Percentiles rank a stretch among this genome's conserved stretches.
Conservation (phyloP, 2,113 vertebrate genomes). For the Lepus americanus region DNA sequence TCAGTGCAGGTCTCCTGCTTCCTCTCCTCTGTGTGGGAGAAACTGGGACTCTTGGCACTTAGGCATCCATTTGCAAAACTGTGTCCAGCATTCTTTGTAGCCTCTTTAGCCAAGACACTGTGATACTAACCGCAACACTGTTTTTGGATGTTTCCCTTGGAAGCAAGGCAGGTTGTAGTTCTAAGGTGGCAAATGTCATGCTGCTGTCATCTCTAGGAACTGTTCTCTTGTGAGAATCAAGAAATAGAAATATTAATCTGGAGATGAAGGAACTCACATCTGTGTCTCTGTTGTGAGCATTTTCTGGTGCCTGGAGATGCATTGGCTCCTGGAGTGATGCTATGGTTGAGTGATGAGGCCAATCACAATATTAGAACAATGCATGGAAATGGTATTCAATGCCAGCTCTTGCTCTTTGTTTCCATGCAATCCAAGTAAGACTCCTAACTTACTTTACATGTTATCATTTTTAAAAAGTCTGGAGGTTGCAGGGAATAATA, state of each 20-base stretch:
- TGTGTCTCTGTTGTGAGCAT: background rate
- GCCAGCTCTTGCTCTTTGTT: background rate
- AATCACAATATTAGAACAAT: background rate
- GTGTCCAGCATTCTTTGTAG: background rate
- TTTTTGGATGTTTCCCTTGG: background rate
- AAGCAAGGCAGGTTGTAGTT: background rate
- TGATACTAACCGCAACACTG: background rate
- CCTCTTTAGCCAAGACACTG: background rate
- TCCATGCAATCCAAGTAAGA: background rate
- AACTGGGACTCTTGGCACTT: background rate
- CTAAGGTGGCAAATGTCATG: background rate
- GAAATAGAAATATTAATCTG: constrained; percentile 37
- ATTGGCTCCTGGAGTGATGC: background rate
- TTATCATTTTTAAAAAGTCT: background rate
- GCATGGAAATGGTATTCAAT: background rate
- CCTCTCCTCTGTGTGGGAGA: background rate
- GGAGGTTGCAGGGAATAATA: background rate
- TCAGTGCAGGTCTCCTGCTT: background rate
- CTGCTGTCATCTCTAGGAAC: constrained; percentile 10
- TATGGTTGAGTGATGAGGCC: background rate
- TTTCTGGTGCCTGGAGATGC: background rate
- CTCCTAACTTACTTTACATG: background rate
- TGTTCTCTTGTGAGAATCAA: background rate
- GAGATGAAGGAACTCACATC: constrained; percentile 30
- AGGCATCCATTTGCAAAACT: background rate